Percentiles rank a stretch among this genome's conserved stretches.
These are phyloP conservation scores for Dermochelys coriacea DNA, from an alignment of 2,797 vertebrate genomes.

Conservation along the genomic window DNA sequence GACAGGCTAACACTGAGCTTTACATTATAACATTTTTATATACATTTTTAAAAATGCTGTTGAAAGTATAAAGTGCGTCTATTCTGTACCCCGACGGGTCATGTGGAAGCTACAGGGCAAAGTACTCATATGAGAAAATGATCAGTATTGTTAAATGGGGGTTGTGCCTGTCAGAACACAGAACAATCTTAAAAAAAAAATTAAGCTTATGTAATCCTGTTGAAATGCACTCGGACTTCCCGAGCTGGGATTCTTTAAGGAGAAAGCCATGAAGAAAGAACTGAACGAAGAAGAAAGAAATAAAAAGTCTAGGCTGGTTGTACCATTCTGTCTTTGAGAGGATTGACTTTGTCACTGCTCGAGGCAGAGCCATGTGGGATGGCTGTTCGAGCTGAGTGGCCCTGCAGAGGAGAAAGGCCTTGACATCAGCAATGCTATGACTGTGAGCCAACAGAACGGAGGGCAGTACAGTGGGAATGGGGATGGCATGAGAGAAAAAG, in stretches of 20 bases:
- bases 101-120: neutral
- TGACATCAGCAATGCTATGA: rapidly evolving
- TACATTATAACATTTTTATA: neutral
- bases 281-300: neutral
- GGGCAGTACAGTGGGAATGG: neutral
- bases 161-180: neutral
- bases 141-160: neutral
- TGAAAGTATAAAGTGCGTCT: neutral
- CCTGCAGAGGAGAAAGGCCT: neutral
- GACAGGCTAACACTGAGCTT: neutral
- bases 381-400: neutral
- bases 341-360: neutral
- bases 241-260: neutral
- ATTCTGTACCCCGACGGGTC: rapidly evolving
- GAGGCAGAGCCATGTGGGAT: rapidly evolving
- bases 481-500: neutral
- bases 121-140: neutral
- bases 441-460: neutral
- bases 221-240: neutral
- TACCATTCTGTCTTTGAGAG: neutral
- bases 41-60: neutral
- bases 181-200: neutral
- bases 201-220: neutral
- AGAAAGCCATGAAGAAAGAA: neutral
- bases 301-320: rapidly evolving